Conservation (phyloP, 2,113 vertebrate genomes). For the Zosterops japonicus region DNA sequence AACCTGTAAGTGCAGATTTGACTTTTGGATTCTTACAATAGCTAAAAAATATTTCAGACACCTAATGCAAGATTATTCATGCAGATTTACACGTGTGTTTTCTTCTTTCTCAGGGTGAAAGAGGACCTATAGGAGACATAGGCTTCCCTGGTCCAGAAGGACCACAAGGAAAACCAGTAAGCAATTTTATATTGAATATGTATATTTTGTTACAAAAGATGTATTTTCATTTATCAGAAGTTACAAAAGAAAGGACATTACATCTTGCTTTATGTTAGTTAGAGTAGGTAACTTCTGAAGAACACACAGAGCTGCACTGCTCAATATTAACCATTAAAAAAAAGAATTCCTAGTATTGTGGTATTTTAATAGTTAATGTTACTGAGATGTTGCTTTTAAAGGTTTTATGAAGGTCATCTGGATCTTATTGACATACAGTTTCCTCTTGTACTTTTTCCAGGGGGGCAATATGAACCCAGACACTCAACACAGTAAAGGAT, state of each 20-base stretch:
- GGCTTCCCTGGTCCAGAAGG: conserved; percentile 96
- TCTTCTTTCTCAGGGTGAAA: conserved; percentile 81
- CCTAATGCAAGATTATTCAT: not conserved
- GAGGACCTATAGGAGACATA: conserved; percentile 91
- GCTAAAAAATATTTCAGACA: not conserved
- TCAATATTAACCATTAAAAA: not conserved
- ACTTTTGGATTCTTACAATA: not conserved
- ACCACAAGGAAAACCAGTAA: conserved; percentile 88
- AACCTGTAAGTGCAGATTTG: conserved; percentile 83
- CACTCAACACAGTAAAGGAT: not conserved
- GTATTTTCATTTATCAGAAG: not conserved
- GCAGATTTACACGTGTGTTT: not conserved
- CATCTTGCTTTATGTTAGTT: not conserved
- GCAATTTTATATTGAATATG: conserved; percentile 25
- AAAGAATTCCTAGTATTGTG: not conserved
- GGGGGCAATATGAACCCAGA: not conserved
- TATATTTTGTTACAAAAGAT: not conserved
- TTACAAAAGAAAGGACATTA: not conserved
- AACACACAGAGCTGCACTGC: not conserved
- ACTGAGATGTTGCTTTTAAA: not conserved
- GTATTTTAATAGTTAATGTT: not conserved
- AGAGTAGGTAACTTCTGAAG: not conserved
- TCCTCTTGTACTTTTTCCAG: not conserved
- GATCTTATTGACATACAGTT: not conserved
- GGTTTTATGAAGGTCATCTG: not conserved